Evolutionary conservation across 2,797 vertebrate genomes (phyloP).

Genomic region (Echiichthys vipera): DNA sequence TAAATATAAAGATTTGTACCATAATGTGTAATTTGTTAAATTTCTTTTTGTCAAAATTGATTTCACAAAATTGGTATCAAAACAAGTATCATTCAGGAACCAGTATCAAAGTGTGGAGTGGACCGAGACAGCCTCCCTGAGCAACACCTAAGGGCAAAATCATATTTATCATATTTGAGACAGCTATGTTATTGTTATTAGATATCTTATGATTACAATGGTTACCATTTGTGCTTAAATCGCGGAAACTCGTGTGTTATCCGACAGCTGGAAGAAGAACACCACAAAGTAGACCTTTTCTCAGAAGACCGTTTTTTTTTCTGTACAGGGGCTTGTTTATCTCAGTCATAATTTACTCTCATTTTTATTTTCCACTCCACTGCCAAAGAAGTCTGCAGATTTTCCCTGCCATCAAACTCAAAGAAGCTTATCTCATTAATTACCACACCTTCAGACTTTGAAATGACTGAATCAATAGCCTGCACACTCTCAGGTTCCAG

Average conservation of each 20-base stretch:
- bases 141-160: no score
- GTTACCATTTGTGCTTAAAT: background rate
- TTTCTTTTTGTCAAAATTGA: no score
- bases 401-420: constrained; percentile 20
- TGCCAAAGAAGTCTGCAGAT: constrained; percentile 10
- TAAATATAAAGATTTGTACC: no score
- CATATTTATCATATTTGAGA: no score
- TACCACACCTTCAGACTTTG: constrained; percentile 14
- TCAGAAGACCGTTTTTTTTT: constrained; percentile 13
- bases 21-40: no score
- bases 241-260: no score
- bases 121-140: no score
- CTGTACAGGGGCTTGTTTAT: constrained; percentile 10
- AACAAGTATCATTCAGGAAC: no score
- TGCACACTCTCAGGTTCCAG: background rate
- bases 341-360: constrained; percentile 16
- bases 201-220: background rate
- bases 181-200: background rate
- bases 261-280: background rate
- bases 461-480: constrained; percentile 18
- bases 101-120: no score
- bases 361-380: constrained; percentile 25
- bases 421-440: constrained; percentile 40
- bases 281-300: constrained; percentile 4
- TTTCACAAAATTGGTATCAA: no score